Conservation (phyloP, 1,140 invertebrate genomes). For the Nixonia krombeini region DNA sequence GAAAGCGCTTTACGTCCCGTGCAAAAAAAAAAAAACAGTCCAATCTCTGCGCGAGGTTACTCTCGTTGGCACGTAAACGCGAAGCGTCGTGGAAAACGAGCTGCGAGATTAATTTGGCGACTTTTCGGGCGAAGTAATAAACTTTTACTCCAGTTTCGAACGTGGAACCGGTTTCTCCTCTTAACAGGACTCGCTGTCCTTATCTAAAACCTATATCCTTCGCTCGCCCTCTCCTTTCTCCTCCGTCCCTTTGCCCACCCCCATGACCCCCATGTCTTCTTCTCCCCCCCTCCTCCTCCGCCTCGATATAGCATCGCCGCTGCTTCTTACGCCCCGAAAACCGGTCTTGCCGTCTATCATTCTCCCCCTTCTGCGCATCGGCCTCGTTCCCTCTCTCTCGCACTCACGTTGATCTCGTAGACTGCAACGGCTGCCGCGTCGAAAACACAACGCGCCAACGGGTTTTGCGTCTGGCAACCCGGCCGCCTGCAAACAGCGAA, state of each 20-base stretch:
- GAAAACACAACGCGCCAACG: constrained; percentile 38
- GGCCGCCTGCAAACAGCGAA: constrained; percentile 28
- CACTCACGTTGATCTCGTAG: constrained; percentile 4
- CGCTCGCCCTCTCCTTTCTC: constrained; percentile 3
- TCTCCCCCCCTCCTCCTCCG: too few species aligned
- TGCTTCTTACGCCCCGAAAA: constrained; percentile 42
- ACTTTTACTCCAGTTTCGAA: constrained; percentile 49
- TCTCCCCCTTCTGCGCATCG: background rate
- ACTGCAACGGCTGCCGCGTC: background rate
- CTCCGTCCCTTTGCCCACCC: background rate
- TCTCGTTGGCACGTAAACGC: too few species aligned
- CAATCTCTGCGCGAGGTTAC: too few species aligned
- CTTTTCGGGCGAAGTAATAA: constrained; percentile 24
- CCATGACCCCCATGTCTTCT: too few species aligned
- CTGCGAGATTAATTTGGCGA: constrained; percentile 36
- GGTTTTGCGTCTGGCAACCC: constrained; percentile 19
- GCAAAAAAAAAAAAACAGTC: too few species aligned
- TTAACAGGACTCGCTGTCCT: constrained; percentile 20
- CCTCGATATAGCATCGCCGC: constrained; percentile 6
- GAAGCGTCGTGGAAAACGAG: constrained; percentile 33
- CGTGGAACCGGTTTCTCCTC: constrained; percentile 33
- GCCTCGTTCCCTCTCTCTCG: background rate
- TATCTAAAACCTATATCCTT: constrained; percentile 15
- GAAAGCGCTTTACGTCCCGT: too few species aligned
- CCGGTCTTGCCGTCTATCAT: constrained; percentile 26